Evolutionary conservation across 2,113 vertebrate genomes (phyloP), one percentile per base, ranked within the genome.

Genomic region (Coptodon rendalli): DNA sequence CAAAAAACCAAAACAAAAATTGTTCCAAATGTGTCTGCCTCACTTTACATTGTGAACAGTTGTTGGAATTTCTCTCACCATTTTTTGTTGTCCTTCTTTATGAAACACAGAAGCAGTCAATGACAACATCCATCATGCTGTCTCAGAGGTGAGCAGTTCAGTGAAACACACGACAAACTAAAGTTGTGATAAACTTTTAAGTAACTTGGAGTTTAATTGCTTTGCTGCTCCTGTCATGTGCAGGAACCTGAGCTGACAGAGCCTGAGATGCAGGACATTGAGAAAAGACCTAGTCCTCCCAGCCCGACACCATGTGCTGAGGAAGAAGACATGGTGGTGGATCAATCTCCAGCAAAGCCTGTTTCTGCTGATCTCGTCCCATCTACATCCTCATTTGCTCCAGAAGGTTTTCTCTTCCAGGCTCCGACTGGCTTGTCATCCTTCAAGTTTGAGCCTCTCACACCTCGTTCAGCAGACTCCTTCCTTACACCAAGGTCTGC

Each of bases 341-440:
- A 94, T 48, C 34, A 73, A 6, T n/a, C 79, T 38, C 48, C 71
- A 1, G 59, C 87, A 9, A 80, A 86, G 13, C 11, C 83, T 6
- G 27, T 63, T 3, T 63, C 66, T 0, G 95, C 94, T 4, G 96
- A 97, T 57, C 95, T 94, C 2, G 93, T 96, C 4, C 43, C 80
- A 0, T 98, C 97, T n/a, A 96, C 97, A 2, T 31, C 76, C 0
- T 99, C 98, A 9, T 99, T 99, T 85, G 99, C 98, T 4, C 99
- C 98, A 6, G 50, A 96, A 2, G 97, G 97, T 89, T 99, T 98
- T 57, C 71, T 97, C 17, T 99, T 99, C 92, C 96, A 97, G 85
- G 97, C 98, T 3, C 94, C 97, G 2, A 89, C n/a, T 50, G 98
- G 97, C 29, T 89, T 99, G 71, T 91, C 92, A 0, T 84, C 90